Base-by-base conservation (phyloP, 1,140 invertebrate species). In the Nasonia vitripennis region DNA sequence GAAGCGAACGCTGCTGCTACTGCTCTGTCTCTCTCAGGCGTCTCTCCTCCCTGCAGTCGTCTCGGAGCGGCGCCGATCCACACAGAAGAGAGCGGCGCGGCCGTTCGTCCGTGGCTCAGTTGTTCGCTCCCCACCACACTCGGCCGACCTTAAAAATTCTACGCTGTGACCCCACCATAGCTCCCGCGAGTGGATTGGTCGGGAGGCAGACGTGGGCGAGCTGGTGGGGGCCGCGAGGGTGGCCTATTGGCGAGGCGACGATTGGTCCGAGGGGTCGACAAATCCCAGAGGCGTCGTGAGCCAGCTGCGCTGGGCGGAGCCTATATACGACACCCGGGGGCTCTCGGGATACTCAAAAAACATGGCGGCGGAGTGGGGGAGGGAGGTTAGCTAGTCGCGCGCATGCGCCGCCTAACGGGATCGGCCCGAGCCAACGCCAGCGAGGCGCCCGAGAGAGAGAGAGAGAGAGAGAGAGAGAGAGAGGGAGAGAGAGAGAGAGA, bases 201-300 rank as follows among this genome's bases (percentile, higher is more conserved):
- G 82, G 31, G 20, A 62, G 55, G 14, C 17, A 62, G 81, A 67
- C 77, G 45, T 9, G 12, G 2, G 48, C 3, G 23, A 9, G 23
- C 0, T n/a, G 20, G 45, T 45, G 83, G 83, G 77, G 37, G 34
- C 14, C 48, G 23, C 23, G 23, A 14, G 12, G 2, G 20, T 82
- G 77, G 37, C 78, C 75, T 68, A 77, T 78, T 20, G 67, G 51
- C 83, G 70, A 23, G 37, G 14, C 31, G 45, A 17, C 82, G 85
- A 92, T 93, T 93, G 92, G 92, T 88, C 87, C 73, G 34, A 41
- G 34, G 23, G 62, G 86, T 85, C 88, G 90, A 92, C 92, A 92
- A 93, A 93, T 93, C 91, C 90, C 90, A 91, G 89, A 89, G 89
- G 91, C 88, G 91, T 92, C 90, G 89, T 89, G 81, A 62, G 55